A percentile compares a stretch with the other conserved stretches of the same genome.
These are phyloP conservation scores for Virgularia gustaviana DNA, from an alignment of 92 coral and sea anemone species.

Conservation along the genomic window DNA sequence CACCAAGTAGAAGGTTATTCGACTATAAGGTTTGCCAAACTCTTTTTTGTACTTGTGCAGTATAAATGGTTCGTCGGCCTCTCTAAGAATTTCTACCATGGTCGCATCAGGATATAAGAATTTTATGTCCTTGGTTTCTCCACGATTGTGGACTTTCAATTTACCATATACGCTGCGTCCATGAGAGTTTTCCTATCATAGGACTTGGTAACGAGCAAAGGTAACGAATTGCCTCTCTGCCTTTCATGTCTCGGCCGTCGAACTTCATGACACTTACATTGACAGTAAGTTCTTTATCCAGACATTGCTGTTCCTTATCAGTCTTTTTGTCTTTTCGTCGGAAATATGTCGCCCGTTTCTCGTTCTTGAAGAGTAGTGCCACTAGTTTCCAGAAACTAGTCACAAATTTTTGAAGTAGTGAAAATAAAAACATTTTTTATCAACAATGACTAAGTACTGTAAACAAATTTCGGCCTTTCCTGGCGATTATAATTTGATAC, in stretches of 20 bases:
- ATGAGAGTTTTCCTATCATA: background rate
- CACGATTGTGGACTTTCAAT: background rate
- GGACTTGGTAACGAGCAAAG: background rate
- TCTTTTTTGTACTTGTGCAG: constrained; percentile 3
- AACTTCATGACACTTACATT: background rate
- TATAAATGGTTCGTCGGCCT: background rate
- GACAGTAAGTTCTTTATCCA: background rate
- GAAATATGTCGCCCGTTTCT: constrained; percentile 5
- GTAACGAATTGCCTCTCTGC: background rate
- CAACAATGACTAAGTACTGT: too few relatives aligned
- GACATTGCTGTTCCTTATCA: background rate
- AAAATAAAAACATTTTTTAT: too few relatives aligned
- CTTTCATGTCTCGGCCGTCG: background rate
- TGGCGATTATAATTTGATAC: too few relatives aligned
- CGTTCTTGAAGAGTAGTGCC: too few relatives aligned
- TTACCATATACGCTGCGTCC: background rate
- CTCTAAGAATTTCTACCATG: constrained; percentile 1
- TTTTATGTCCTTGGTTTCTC: background rate
- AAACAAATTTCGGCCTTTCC: too few relatives aligned
- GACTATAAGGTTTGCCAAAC: background rate
- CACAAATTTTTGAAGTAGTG: too few relatives aligned
- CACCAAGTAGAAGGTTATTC: background rate
- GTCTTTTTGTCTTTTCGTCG: background rate
- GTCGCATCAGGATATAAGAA: constrained; percentile 10
- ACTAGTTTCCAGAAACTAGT: too few relatives aligned